Evolutionary conservation across 2,888 invertebrate species (phyloP).

Genomic region (Odontocerum albicorne): DNA sequence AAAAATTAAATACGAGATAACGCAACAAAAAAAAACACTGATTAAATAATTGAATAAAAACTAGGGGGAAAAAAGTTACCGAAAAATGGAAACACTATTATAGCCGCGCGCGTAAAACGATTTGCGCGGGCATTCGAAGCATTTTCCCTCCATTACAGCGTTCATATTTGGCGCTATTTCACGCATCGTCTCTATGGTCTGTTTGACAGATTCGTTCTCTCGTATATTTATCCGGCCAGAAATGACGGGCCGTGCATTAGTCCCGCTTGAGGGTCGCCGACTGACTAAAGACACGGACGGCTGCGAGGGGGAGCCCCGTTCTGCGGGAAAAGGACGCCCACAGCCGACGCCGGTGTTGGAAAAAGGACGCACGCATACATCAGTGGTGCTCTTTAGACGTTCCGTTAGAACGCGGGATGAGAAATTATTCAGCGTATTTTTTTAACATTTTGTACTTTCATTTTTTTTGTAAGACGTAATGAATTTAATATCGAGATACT

Average conservation of each 20-base stretch:
- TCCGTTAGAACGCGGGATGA: neutral
- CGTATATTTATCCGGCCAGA: neutral
- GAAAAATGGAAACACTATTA: slow-evolving; percentile 36
- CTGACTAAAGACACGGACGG: slow-evolving; percentile 24
- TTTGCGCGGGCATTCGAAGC: slow-evolving; percentile 40
- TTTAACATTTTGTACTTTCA: too few species aligned
- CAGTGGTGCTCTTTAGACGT: neutral
- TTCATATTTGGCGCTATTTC: slow-evolving; percentile 1
- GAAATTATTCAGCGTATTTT: too few species aligned
- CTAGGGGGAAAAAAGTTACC: slow-evolving; percentile 12
- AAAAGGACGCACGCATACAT: slow-evolving; percentile 10
- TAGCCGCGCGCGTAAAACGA: slow-evolving; percentile 40
- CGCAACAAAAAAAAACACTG: too few species aligned
- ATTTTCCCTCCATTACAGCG: neutral
- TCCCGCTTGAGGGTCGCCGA: slow-evolving; percentile 36
- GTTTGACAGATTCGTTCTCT: slow-evolving; percentile 7
- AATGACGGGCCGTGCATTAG: slow-evolving; percentile 41
- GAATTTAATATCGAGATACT: too few species aligned
- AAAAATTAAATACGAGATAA: too few species aligned
- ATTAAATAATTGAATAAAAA: too few species aligned
- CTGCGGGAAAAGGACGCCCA: slow-evolving; percentile 1
- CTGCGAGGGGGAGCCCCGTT: neutral
- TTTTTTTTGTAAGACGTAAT: too few species aligned
- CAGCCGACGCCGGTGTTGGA: slow-evolving; percentile 3
- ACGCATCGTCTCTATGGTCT: slow-evolving; percentile 2